Conservation (phyloP, 1,140 invertebrate genomes). For the Euwallacea fornicatus region DNA sequence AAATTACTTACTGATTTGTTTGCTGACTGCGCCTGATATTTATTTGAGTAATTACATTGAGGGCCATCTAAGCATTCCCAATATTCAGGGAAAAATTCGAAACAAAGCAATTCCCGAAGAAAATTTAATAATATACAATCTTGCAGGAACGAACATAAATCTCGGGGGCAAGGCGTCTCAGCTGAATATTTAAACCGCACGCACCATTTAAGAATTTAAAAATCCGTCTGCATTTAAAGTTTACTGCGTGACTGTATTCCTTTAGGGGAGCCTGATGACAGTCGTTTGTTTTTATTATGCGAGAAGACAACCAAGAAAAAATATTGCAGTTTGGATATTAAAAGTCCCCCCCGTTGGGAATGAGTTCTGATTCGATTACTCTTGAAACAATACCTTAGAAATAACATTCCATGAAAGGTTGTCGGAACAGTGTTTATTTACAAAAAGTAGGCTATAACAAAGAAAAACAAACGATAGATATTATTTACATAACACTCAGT, state of each 20-base stretch:
- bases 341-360: not conserved
- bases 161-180: conserved; percentile 28
- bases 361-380: no score
- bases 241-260: conserved; percentile 33
- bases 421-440: conserved; percentile 30
- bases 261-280: conserved; percentile 25
- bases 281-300: conserved; percentile 30
- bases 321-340: conserved; percentile 13
- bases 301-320: conserved; percentile 23
- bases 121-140: conserved; percentile 5
- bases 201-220: conserved; percentile 47
- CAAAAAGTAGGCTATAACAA: conserved; percentile 27
- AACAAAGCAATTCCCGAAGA: not conserved
- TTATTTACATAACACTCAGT: conserved; percentile 29
- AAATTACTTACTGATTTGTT: no score
- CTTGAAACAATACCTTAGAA: no score
- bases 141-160: conserved; percentile 13
- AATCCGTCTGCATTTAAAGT: conserved; percentile 43
- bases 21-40: no score
- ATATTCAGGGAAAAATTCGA: no score
- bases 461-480: conserved; percentile 10
- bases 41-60: no score
- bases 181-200: conserved; percentile 43
- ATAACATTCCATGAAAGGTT: not conserved
- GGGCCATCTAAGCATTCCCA: no score